Evolutionary conservation across 2,888 invertebrate species (phyloP).

Genomic region (Plagodis dolabraria): DNA sequence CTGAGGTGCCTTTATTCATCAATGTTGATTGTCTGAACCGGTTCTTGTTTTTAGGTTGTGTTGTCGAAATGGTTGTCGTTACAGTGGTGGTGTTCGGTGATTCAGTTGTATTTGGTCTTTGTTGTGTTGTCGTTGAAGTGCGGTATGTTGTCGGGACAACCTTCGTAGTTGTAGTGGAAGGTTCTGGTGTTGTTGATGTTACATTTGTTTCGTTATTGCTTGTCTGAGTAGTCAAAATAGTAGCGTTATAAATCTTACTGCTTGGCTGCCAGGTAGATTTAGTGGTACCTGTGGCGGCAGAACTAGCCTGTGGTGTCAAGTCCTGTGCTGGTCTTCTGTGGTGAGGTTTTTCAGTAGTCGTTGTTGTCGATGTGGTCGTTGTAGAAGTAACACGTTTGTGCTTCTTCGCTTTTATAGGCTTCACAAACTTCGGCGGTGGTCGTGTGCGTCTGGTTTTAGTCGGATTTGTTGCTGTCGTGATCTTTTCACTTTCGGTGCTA

Average conservation of each 20-base stretch:
- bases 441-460: conserved; percentile 65
- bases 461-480: conserved; percentile 51
- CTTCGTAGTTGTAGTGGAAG: conserved; percentile 43
- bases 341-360: conserved; percentile 46
- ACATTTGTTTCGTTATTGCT: conserved; percentile 10
- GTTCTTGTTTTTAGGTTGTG: conserved; percentile 56
- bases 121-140: conserved; percentile 40
- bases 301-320: conserved; percentile 68
- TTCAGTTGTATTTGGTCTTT: conserved; percentile 34
- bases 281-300: conserved; percentile 55
- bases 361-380: conserved; percentile 56
- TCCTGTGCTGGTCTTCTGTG: conserved; percentile 60
- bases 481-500: conserved; percentile 27
- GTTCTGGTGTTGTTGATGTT: conserved; percentile 16
- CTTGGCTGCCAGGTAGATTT: conserved; percentile 42
- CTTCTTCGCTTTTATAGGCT: conserved; percentile 68
- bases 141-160: conserved; percentile 36
- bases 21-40: conserved; percentile 75
- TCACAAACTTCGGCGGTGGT: conserved; percentile 67
- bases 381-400: conserved; percentile 67
- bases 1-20: conserved; percentile 75
- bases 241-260: conserved; percentile 40
- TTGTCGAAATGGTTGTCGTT: conserved; percentile 38
- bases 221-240: conserved; percentile 42
- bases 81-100: conserved; percentile 38